Conservation (phyloP, 2,888 invertebrate species). For the Itoplectis maculator region DNA sequence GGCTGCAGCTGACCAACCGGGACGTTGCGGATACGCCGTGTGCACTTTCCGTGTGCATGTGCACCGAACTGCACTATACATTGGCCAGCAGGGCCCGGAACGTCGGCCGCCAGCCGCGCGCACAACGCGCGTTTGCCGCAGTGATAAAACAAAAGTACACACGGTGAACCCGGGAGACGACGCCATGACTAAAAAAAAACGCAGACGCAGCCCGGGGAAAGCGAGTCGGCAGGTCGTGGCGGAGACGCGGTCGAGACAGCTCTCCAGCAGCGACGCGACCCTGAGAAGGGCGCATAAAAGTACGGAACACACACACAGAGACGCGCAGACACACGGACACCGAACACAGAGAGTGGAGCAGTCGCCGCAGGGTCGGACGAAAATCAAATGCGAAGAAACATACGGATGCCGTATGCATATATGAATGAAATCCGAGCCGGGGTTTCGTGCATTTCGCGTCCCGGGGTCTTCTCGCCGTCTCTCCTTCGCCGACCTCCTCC, state of each 20-base stretch:
- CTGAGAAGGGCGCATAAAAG: constrained; percentile 22
- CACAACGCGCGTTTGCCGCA: constrained; percentile 42
- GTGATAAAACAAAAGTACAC: constrained; percentile 47
- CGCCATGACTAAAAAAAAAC: constrained; percentile 28
- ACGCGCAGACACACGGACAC: constrained; percentile 24
- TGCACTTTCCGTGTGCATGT: not conserved
- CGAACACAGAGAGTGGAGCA: not conserved
- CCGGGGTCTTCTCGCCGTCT: not conserved
- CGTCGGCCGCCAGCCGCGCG: constrained; percentile 4
- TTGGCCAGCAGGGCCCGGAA: not conserved
- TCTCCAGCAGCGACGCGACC: too few species aligned
- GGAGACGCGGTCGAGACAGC: constrained; percentile 9
- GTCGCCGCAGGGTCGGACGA: constrained; percentile 15
- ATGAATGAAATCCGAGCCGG: constrained; percentile 65
- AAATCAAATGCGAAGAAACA: constrained; percentile 59
- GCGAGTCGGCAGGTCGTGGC: constrained; percentile 23
- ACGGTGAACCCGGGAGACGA: not conserved
- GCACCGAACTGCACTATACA: constrained; percentile 9
- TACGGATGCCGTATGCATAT: constrained; percentile 61
- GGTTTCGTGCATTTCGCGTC: constrained; percentile 33
- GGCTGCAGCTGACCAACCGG: constrained; percentile 41
- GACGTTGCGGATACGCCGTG: not conserved
- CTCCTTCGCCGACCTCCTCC: not conserved
- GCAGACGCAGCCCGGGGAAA: constrained; percentile 28
- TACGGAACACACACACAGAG: constrained; percentile 5